Percentiles rank a stretch among this genome's conserved stretches.
These are phyloP conservation scores for Bellardia pandia DNA, from an alignment of 2,888 invertebrate genomes.

Conservation along the genomic window DNA sequence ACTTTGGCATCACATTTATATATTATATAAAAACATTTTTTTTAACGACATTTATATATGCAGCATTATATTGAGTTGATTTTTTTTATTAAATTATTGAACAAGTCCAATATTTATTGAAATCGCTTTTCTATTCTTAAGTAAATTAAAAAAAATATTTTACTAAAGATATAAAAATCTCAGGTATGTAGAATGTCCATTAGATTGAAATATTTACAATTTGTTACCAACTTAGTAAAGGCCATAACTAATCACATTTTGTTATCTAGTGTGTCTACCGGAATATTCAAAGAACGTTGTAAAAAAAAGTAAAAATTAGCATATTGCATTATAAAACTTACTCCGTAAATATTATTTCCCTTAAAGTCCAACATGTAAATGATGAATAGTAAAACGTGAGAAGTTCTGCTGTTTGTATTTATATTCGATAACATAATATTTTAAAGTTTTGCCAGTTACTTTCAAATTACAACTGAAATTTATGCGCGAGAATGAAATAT, in stretches of 20 bases:
- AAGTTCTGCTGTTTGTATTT: conserved; percentile 22
- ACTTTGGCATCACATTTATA: no score
- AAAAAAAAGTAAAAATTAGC: conserved; percentile 48
- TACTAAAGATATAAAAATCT: no score
- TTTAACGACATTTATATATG: no score
- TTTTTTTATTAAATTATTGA: no score
- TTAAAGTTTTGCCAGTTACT: conserved; percentile 29
- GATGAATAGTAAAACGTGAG: conserved; percentile 36
- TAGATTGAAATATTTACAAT: no score
- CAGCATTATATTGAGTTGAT: no score
- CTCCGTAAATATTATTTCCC: background rate
- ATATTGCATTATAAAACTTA: conserved; percentile 49
- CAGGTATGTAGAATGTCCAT: no score
- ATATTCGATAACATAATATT: background rate
- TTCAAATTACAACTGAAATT: conserved; percentile 6
- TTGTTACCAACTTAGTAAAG: background rate
- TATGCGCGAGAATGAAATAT: background rate
- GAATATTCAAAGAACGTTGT: background rate
- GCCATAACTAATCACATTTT: background rate
- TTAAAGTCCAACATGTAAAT: conserved; percentile 57
- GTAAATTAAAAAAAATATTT: no score
- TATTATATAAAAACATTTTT: no score
- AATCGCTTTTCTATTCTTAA: no score
- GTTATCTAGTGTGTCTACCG: background rate
- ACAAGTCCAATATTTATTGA: no score